Conservation (phyloP, 2,113 vertebrate genomes). For the Elgaria multicarinata region DNA sequence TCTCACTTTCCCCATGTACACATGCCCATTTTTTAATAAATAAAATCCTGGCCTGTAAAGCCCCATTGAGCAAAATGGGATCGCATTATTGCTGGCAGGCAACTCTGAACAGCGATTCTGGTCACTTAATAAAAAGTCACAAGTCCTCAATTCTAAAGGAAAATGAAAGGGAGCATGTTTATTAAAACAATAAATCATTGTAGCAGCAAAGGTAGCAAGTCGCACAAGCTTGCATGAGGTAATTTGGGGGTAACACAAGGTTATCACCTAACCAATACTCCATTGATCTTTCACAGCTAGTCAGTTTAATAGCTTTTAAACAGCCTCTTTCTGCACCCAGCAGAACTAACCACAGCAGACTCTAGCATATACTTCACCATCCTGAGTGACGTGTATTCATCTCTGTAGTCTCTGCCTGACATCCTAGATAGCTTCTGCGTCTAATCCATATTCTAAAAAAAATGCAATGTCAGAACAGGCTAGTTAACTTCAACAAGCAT, state of each 20-base stretch:
- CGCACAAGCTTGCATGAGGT: not conserved
- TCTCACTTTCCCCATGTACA: not conserved
- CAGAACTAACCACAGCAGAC: not conserved
- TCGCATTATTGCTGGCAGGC: not conserved
- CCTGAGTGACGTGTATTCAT: not conserved
- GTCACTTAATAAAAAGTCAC: not conserved
- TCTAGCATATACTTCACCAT: not conserved
- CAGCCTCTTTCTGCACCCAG: not conserved
- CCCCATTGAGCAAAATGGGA: not conserved
- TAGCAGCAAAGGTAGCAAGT: not conserved
- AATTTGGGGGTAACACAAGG: not conserved
- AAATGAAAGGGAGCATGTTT: slow-evolving; percentile 25
- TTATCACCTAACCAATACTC: not conserved
- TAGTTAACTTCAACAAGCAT: not conserved
- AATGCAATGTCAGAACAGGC: not conserved
- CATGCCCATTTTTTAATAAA: not conserved
- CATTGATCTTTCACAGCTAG: not conserved
- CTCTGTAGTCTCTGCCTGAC: not conserved
- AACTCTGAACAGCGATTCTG: not conserved
- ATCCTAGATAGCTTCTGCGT: not conserved
- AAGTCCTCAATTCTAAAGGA: not conserved
- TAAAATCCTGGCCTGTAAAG: not conserved
- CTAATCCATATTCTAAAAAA: not conserved
- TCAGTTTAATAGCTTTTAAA: not conserved
- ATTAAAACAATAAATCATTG: slow-evolving; percentile 31